A percentile compares a stretch with the other conserved stretches of the same genome.
Conservation (phyloP, 2,797 vertebrate species). For the Falco columbarius region DNA sequence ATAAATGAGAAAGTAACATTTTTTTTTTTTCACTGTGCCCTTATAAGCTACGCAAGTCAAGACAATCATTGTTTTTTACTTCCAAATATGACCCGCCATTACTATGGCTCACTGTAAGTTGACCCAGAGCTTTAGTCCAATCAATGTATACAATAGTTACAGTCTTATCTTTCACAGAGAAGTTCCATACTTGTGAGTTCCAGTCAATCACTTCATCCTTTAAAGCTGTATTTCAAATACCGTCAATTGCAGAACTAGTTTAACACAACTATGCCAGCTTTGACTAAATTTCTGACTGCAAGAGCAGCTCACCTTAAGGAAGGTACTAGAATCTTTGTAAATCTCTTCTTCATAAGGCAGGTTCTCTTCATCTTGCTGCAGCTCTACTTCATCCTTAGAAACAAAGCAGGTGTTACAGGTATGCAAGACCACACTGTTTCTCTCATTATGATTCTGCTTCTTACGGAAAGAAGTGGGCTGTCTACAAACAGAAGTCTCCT, state of each 20-base stretch:
- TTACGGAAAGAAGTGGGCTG: background rate
- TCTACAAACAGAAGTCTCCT: background rate
- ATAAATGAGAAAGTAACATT: background rate
- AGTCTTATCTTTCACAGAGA: background rate
- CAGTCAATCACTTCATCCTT: background rate
- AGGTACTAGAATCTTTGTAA: slow-evolving; percentile 98
- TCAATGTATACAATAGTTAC: background rate
- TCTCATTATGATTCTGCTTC: background rate
- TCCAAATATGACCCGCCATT: background rate
- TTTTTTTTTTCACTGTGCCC: background rate
- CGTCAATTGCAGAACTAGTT: background rate
- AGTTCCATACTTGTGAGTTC: background rate
- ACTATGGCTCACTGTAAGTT: background rate
- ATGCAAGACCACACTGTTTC: background rate
- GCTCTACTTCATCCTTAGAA: slow-evolving; percentile 90
- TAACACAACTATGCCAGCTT: background rate
- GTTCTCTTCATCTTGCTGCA: slow-evolving; percentile 89
- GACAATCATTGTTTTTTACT: background rate
- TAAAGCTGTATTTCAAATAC: background rate
- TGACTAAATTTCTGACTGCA: background rate
- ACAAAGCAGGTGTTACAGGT: background rate
- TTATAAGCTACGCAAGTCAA: background rate
- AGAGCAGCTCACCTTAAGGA: slow-evolving; percentile 87
- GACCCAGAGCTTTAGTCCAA: background rate
- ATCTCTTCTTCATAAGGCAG: slow-evolving; percentile 93